Evolutionary conservation across 2,113 vertebrate genomes (phyloP), one percentile per base, ranked within the genome.

Genomic region (Brienomyrus brachyistius): DNA sequence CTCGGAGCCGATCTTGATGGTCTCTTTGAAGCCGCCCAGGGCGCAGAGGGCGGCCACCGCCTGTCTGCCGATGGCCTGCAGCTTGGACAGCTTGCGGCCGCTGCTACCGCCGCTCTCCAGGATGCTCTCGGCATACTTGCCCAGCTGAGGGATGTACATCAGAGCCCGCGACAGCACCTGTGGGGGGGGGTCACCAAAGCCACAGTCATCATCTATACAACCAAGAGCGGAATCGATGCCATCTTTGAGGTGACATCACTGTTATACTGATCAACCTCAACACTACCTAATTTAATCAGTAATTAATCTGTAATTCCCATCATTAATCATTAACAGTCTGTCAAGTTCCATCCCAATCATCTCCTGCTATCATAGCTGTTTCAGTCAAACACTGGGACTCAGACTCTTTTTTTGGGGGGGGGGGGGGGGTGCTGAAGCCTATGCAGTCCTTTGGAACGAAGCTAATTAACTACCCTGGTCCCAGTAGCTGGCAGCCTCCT

Each of bases 1-100:
- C 94, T 99, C 98, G 13, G 98, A 99, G 92, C 98, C 98, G 54
- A 99, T 99, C 95, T 99, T 99, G 94, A 99, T 99, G 0, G 97
- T 99, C 94, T 99, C 98, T 92, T 99, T 99, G 94, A 99, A 99
- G 94, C 98, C 98, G 13, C 98, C 98, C 2, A 99, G 96, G 5
- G 98, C 98, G 86, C 98, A 99, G 35, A 99, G 96, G 0, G 98
- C 98, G 17, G 98, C 98, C 1, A 99, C 97, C 0, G 98, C 98
- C 94, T 99, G 98, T 62, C 98, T 97, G 88, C 98, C 98, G 2
- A 98, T 98, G 83, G 98, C 96, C 90, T 99, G 98, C 91, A 99
- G 96, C 87, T 98, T 99, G 43, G 98, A 97, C 2, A 99, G 95
- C 91, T 98, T 99, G 91, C 97, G 96, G 74, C 97, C 97, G 74